Base-by-base conservation (phyloP, 2,797 vertebrate genomes). In the Diplodus puntazzo region DNA sequence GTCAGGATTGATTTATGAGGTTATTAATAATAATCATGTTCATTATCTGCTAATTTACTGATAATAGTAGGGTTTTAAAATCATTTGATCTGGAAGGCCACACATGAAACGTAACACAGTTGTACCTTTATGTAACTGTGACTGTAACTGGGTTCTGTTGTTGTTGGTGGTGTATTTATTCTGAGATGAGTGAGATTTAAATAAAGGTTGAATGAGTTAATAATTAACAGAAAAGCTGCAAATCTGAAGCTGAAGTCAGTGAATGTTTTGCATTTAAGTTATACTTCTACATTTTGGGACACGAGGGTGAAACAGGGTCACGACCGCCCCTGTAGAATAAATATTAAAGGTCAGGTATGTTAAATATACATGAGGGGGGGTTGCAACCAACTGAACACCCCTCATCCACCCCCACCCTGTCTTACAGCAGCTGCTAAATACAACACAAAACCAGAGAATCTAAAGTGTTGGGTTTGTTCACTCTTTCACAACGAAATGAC, bases 21-120 rank as follows among this genome's bases (percentile, higher is more conserved):
- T 21, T 55, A 42, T 30, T 65, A 58, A 79, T 58, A 55, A 74
- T 23, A 0, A 14, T 49, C 58, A 8, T 10, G 11, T 73, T 74
- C 53, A 58, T 74, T 50, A 59, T 42, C 3, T 14, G 4, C 13
- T 25, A 42, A 58, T 63, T 59, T 67, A 23, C 12, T 49, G 27
- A 54, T 30, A n/a, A 23, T 42, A 43, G 25, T 54, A 17, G 17
- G 14, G 25, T 49, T 48, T 5, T 3, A 27, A 6, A 46, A 58
- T n/a, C 0, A n/a, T 5, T 77, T 11, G 1, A 48, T 61, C 16
- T 27, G 11, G n/a, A 16, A 64, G 21, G 20, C 2, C 25, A 64
- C 2, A n/a, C 18, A 23, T 27, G 16, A 59, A 67, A 16, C 45
- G 1, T 39, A 39, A 39, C 39, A 11, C 39, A 39, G 39, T 11